Evolutionary conservation across 2,797 vertebrate species (phyloP), one percentile per base, ranked within the genome.

Genomic region (Nannoperca obscura): DNA sequence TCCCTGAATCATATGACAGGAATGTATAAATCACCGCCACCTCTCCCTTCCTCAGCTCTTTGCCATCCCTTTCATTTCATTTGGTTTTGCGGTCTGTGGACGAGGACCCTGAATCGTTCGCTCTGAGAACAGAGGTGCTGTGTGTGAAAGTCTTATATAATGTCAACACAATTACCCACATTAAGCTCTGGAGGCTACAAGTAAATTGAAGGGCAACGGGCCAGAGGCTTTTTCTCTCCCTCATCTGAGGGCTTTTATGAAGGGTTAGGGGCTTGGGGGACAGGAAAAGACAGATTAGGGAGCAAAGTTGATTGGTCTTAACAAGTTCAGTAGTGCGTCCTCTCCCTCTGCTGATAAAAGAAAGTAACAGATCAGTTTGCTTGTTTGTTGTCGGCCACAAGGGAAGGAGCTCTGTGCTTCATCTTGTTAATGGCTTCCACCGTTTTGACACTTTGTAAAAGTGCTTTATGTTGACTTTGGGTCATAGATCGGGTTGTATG

Each of bases 141-240:
- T 91, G 90, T 93, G 80, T 78, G 70, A 85, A 78, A 75, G 30
- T 42, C 76, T 92, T 92, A 87, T 62, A 81, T 92, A 88, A 94
- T 75, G 69, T 91, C 89, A 92, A 91, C 87, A 89, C 82, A 93
- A 89, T 91, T 91, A 93, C 77, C 59, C 32, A 79, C 85, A 89
- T 88, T 88, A 92, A 88, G 70, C 90, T 90, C 71, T 52, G 62
- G 83, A 81, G 81, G 84, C 80, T 88, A 54, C 77, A 75, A 85
- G 83, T 79, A 80, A 76, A 82, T 86, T 79, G 69, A 85, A 91
- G 78, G 76, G 87, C 82, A 84, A 81, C 87, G 76, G 27, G 76
- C 86, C 84, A 83, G 82, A 71, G 83, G 36, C 54, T 46, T 68
- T 74, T 88, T 76, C 62, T 32, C 61, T 71, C 54, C 53, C 24